phyloP scores from a whole-genome alignment of 2,888 invertebrate species.

The Apeira syringaria region DNA sequence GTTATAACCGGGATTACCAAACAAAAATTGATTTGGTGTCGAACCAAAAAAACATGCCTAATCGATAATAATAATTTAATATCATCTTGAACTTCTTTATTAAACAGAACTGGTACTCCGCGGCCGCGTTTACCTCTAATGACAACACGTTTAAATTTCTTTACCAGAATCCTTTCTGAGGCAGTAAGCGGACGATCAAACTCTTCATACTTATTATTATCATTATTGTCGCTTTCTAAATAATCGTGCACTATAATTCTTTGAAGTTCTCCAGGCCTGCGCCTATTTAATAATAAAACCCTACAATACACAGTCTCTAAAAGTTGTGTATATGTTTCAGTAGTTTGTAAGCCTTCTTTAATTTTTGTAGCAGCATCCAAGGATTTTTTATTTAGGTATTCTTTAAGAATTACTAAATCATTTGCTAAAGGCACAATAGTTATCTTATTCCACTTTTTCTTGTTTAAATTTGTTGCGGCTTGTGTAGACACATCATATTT shows the following conservation, averaged over 20 bases:
- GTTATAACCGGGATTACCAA: slow-evolving; percentile 19
- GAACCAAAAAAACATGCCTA: slow-evolving; percentile 15
- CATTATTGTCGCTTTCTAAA: slow-evolving; percentile 21
- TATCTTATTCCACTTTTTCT: slow-evolving; percentile 33
- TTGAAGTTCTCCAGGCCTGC: slow-evolving; percentile 35
- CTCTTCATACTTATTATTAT: slow-evolving; percentile 18
- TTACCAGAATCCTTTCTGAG: slow-evolving; percentile 33
- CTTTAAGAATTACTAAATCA: slow-evolving; percentile 20
- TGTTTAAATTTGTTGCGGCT: slow-evolving; percentile 35
- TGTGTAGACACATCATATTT: slow-evolving; percentile 30
- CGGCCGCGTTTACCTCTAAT: slow-evolving; percentile 37
- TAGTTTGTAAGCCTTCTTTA: slow-evolving; percentile 24
- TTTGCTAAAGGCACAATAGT: slow-evolving; percentile 33
- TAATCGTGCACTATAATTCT: slow-evolving; percentile 30
- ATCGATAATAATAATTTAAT: slow-evolving; percentile 25
- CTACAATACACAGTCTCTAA: slow-evolving; percentile 34
- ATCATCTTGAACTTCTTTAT: slow-evolving; percentile 32
- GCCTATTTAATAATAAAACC: slow-evolving; percentile 34
- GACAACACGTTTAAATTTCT: slow-evolving; percentile 37
- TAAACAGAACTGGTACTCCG: slow-evolving; percentile 41
- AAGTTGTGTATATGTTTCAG: slow-evolving; percentile 28
- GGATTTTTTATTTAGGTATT: slow-evolving; percentile 15
- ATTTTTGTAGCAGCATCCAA: slow-evolving; percentile 25
- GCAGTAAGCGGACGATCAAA: slow-evolving; percentile 26
- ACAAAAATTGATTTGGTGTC: slow-evolving; percentile 19